phyloP scores from a whole-genome alignment of 2,888 invertebrate species.

The Embidobia sp. region DNA sequence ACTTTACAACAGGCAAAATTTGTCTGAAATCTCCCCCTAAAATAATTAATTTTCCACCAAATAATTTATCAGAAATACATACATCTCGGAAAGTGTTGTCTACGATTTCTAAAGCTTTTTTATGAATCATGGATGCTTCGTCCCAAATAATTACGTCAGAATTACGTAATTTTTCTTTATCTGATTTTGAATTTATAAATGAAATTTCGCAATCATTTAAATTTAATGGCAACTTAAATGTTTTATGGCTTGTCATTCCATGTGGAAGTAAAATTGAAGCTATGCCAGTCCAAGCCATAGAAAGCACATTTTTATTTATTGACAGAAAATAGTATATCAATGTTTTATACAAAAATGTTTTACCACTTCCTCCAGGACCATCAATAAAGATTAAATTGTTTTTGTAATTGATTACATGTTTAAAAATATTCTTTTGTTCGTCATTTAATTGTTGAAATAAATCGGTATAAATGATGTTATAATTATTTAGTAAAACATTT shows the following conservation, averaged over 20 bases:
- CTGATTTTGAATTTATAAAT: background rate
- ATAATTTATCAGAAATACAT: constrained; percentile 1
- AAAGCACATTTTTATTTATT: background rate
- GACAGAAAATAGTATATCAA: constrained; percentile 15
- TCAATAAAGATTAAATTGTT: constrained; percentile 10
- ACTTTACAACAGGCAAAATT: constrained; percentile 7
- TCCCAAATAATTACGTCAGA: constrained; percentile 10
- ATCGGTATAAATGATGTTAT: background rate
- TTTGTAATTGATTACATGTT: background rate
- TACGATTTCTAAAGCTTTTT: constrained; percentile 35
- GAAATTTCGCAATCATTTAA: background rate
- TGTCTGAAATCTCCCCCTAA: constrained; percentile 6
- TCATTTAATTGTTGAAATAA: constrained; percentile 10
- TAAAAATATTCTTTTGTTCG: constrained; percentile 4
- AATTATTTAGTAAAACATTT: background rate
- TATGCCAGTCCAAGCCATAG: constrained; percentile 5
- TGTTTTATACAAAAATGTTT: constrained; percentile 11
- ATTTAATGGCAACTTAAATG: constrained; percentile 3
- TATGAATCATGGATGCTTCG: constrained; percentile 22
- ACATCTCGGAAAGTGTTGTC: constrained; percentile 13
- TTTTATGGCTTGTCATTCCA: constrained; percentile 4
- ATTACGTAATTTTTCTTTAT: constrained; percentile 6
- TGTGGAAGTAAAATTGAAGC: constrained; percentile 1
- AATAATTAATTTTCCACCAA: constrained; percentile 11
- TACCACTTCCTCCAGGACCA: constrained; percentile 18